Percentiles rank a stretch among this genome's conserved stretches.
phyloP scores from a whole-genome alignment of 64 coral and sea anemone genomes.

The Hydrozoanthus tunicans region DNA sequence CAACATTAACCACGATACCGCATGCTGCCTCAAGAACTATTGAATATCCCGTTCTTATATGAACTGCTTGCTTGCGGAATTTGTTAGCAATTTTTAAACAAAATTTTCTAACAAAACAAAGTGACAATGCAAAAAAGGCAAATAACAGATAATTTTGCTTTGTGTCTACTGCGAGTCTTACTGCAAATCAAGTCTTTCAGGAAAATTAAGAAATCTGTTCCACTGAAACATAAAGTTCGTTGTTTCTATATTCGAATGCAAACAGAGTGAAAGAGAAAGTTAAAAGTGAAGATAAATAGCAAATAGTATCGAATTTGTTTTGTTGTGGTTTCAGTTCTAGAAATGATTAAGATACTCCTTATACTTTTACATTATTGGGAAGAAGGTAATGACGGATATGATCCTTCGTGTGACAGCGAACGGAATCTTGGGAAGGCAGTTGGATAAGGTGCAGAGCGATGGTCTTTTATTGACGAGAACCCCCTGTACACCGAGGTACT shows the following conservation, averaged over 20 bases:
- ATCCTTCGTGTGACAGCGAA: conserved; percentile 43
- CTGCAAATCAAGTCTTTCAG: background rate
- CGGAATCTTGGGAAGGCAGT: conserved; percentile 60
- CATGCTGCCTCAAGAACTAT: no score
- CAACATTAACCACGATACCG: no score
- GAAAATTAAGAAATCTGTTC: background rate
- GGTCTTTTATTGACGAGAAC: conserved; percentile 59
- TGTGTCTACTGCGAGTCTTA: background rate
- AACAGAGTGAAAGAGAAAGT: background rate
- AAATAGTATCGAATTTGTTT: background rate
- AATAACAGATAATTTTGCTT: background rate
- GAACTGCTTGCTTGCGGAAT: background rate
- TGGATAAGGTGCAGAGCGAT: conserved; percentile 68
- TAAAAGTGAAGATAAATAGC: background rate
- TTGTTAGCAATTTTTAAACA: background rate
- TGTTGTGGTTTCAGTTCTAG: background rate
- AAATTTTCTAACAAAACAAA: background rate
- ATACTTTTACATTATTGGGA: conserved; percentile 15
- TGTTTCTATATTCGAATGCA: background rate
- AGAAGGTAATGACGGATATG: conserved; percentile 33
- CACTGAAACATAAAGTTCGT: background rate
- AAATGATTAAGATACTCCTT: background rate
- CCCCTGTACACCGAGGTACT: conserved; percentile 64
- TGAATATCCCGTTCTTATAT: no score
- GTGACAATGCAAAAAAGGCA: background rate